Conservation (phyloP, 2,113 vertebrate genomes). For the Nycticebus coucang region DNA sequence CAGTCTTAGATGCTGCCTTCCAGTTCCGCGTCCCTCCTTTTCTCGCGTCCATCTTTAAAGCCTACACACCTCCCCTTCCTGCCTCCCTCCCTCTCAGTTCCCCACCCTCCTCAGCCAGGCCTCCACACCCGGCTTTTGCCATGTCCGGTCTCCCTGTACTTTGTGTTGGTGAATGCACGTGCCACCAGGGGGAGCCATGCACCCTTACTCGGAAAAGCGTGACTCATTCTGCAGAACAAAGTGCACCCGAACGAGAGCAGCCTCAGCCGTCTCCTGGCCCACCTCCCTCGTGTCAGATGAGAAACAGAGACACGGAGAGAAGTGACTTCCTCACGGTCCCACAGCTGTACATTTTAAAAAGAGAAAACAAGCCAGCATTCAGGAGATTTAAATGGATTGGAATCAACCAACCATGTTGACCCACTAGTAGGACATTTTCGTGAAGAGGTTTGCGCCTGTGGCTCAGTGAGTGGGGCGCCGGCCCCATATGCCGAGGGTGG, state of each 20-base stretch:
- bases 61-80: rapidly evolving
- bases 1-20: too few species aligned
- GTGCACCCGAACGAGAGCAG: rapidly evolving
- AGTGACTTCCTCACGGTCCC: not conserved
- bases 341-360: not conserved
- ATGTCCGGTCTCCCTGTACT: not conserved
- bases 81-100: not conserved
- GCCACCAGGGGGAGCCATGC: not conserved
- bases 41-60: not conserved
- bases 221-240: rapidly evolving
- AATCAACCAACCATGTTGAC: not conserved
- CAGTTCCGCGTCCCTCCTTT: not conserved
- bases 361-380: not conserved
- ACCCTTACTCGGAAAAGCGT: not conserved
- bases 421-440: not conserved
- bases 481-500: too few species aligned
- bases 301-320: not conserved
- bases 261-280: not conserved
- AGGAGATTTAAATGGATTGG: not conserved
- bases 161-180: not conserved
- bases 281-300: not conserved
- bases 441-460: not conserved
- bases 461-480: too few species aligned
- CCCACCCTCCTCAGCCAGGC: not conserved
- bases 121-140: not conserved